Base-by-base conservation (phyloP, 2,888 invertebrate genomes). In the Pantelozetes paolii region DNA sequence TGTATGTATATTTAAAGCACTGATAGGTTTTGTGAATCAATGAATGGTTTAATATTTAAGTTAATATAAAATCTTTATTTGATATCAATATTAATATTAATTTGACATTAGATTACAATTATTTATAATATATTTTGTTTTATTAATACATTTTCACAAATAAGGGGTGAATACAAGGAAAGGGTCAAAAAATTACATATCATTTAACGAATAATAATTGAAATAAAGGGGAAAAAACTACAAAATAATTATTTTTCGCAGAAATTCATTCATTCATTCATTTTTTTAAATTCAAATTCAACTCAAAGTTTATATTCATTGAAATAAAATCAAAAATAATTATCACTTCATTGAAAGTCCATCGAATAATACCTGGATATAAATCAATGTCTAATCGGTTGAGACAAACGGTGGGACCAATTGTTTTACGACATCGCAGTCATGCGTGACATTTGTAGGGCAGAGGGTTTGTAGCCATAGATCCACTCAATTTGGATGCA, bases 381-480 rank as follows among this genome's bases (percentile, higher is more conserved):
- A 36, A 64, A 26, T 57, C 13, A 15, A 20, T 23, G 15, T 57
- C 5, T 23, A 15, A n/a, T 26, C 15, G 5, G 3, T 23, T 26
- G 57, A 57, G 5, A 28, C 32, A 36, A 64, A 32, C 36, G 15
- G n/a, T 20, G 36, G 9, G 5, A 64, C 26, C 64, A 64, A 15
- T 40, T 6, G 57, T 30, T 11, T 18, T 6, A 30, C 18, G 32
- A 64, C 18, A 13, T 32, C 20, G 32, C 36, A 15, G 64, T 64
- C 64, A 64, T 15, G 64, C 64, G 64, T 64, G 64, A 32, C 64
- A 30, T n/a, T 32, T 30, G n/a, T 64, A 64, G 32, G 36, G 32
- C 8, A 64, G 20, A 64, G 64, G n/a, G 36, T 36, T n/a, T n/a
- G n/a, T 64, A 36, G 64, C 40, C 64, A 64, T 20, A 11, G 64